A percentile compares a stretch with the other conserved stretches of the same genome.
phyloP scores from a whole-genome alignment of 2,113 vertebrate genomes.

The Hipposideros armiger region DNA sequence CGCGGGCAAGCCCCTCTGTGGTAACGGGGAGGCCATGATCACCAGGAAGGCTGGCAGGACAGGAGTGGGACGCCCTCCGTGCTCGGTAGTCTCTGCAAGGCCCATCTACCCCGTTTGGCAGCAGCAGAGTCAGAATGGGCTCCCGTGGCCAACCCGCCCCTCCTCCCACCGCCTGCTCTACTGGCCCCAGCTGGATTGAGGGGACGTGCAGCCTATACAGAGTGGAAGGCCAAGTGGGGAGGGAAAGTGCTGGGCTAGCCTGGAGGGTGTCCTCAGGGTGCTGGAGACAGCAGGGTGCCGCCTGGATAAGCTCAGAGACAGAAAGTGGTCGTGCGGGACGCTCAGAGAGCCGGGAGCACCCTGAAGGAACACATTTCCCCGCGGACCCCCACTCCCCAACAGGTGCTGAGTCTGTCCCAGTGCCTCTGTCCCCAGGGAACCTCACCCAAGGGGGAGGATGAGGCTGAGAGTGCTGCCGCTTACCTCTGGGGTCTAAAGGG shows the following conservation, averaged over 20 bases:
- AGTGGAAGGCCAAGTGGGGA: background rate
- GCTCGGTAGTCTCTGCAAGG: background rate
- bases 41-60: background rate
- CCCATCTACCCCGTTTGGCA: background rate
- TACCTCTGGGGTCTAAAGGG: constrained; percentile 99
- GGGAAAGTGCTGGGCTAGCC: background rate
- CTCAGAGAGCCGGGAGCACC: background rate
- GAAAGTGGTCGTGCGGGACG: background rate
- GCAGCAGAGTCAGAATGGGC: background rate
- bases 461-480: constrained; percentile 85
- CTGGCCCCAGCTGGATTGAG: background rate
- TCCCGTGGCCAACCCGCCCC: background rate
- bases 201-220: background rate
- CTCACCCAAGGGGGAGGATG: constrained; percentile 28
- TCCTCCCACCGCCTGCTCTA: background rate
- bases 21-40: background rate
- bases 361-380: background rate
- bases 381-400: background rate
- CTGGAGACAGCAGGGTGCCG: background rate
- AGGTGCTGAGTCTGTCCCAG: background rate
- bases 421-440: constrained; percentile 27
- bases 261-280: background rate
- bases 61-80: background rate
- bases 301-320: background rate
- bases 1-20: too few species aligned